Conservation (phyloP, 2,797 vertebrate species). For the Erithacus rubecula region DNA sequence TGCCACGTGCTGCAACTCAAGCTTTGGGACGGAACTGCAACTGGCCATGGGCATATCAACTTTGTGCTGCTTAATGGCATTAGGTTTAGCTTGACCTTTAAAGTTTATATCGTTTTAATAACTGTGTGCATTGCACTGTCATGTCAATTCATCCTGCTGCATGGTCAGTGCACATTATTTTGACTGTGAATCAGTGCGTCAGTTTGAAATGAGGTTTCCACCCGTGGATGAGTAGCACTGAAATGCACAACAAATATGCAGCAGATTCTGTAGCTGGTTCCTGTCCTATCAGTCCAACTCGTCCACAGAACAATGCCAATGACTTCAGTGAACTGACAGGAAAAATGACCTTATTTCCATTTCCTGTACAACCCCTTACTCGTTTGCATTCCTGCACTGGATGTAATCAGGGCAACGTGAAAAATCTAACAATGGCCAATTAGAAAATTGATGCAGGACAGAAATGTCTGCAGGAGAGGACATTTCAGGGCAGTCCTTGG, state of each 20-base stretch:
- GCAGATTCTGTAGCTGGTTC: not conserved
- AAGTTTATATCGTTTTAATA: not conserved
- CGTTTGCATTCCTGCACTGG: not conserved
- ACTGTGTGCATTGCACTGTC: not conserved
- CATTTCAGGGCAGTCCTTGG: not conserved
- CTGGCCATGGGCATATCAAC: not conserved
- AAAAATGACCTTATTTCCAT: conserved; percentile 55
- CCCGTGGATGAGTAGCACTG: not conserved
- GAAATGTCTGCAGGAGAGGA: not conserved
- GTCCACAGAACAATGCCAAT: conserved; percentile 29
- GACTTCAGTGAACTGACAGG: conserved; percentile 20
- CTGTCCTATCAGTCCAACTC: conserved; percentile 4
- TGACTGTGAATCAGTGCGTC: conserved; percentile 8
- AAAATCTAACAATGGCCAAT: not conserved
- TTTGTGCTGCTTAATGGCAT: not conserved
- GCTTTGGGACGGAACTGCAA: not conserved
- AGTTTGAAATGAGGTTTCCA: not conserved
- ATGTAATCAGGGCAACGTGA: not conserved
- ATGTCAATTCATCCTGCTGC: not conserved
- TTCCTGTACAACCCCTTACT: conserved; percentile 28
- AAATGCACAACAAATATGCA: not conserved
- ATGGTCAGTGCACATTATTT: not conserved
- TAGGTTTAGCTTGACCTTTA: conserved; percentile 1
- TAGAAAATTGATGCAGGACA: not conserved
- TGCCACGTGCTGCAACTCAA: not conserved